Conservation (phyloP, 2,888 invertebrate genomes). For the Leuctra nigra region DNA sequence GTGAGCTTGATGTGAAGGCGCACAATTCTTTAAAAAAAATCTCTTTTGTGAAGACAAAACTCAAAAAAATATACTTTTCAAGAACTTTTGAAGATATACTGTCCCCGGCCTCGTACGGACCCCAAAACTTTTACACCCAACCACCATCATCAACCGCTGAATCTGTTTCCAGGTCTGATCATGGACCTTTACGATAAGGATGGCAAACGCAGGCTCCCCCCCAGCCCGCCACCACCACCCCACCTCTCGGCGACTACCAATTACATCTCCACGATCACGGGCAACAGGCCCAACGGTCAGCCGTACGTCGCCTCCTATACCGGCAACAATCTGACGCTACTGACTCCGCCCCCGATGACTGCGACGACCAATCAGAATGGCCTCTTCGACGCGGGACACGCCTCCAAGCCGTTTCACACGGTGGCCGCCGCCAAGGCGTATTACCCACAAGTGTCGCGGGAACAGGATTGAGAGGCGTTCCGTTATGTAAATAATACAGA, state of each 20-base stretch:
- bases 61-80: no score
- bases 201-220: conserved; percentile 7
- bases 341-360: neutral
- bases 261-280: conserved; percentile 12
- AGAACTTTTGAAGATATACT: no score
- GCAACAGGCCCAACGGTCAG: conserved; percentile 4
- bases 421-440: conserved; percentile 28
- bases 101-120: no score
- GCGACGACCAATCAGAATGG: neutral
- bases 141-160: no score
- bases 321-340: neutral
- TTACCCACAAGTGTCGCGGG: conserved; percentile 20
- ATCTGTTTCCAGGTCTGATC: conserved; percentile 9
- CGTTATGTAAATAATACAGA: no score
- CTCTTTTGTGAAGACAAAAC: no score
- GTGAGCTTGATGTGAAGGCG: no score
- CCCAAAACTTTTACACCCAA: no score
- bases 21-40: no score
- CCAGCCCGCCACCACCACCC: neutral
- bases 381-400: neutral
- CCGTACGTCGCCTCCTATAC: neutral
- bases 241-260: neutral
- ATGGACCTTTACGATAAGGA: conserved; percentile 2
- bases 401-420: conserved; percentile 21
- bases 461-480: no score